Evolutionary conservation across 2,113 vertebrate genomes (phyloP).

Genomic region (Callionymus lyra): DNA sequence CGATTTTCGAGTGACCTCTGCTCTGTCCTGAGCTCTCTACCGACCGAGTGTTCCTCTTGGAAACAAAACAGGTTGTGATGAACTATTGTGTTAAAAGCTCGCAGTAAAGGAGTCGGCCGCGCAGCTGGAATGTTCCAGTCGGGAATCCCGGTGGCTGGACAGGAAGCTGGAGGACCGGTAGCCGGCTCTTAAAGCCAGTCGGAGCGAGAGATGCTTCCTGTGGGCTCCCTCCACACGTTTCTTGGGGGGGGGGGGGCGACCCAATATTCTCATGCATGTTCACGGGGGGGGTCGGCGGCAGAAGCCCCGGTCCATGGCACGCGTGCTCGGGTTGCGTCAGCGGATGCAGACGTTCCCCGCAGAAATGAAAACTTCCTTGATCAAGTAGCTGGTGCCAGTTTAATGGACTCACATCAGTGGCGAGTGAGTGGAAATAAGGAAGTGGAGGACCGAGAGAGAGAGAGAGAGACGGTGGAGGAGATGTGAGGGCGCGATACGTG

Average conservation of each 20-base stretch:
- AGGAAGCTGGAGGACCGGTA: slow-evolving; percentile 69
- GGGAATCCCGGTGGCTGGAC: slow-evolving; percentile 61
- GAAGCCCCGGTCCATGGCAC: background rate
- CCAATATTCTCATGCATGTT: background rate
- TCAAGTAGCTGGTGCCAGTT: slow-evolving; percentile 50
- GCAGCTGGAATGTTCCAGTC: slow-evolving; percentile 64
- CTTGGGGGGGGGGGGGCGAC: no score
- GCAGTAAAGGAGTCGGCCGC: slow-evolving; percentile 13
- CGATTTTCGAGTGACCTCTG: no score
- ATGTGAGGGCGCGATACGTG: slow-evolving; percentile 54
- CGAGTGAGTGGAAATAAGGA: slow-evolving; percentile 19
- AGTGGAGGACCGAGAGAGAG: slow-evolving; percentile 23
- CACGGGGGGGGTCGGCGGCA: no score
- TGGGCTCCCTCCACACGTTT: slow-evolving; percentile 28
- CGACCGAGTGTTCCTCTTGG: no score
- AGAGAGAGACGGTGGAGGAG: slow-evolving; percentile 29
- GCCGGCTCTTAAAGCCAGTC: slow-evolving; percentile 53
- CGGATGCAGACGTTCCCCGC: slow-evolving; percentile 56
- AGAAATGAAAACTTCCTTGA: slow-evolving; percentile 53
- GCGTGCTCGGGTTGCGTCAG: slow-evolving; percentile 32
- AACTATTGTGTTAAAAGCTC: slow-evolving; percentile 4
- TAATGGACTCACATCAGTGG: slow-evolving; percentile 48
- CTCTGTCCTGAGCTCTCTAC: no score
- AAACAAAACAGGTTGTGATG: no score
- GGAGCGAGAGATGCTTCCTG: slow-evolving; percentile 55